Percentiles rank a stretch among this genome's conserved stretches.
phyloP scores from a whole-genome alignment of 1,140 invertebrate genomes.

The Drosophila prosaltans region DNA sequence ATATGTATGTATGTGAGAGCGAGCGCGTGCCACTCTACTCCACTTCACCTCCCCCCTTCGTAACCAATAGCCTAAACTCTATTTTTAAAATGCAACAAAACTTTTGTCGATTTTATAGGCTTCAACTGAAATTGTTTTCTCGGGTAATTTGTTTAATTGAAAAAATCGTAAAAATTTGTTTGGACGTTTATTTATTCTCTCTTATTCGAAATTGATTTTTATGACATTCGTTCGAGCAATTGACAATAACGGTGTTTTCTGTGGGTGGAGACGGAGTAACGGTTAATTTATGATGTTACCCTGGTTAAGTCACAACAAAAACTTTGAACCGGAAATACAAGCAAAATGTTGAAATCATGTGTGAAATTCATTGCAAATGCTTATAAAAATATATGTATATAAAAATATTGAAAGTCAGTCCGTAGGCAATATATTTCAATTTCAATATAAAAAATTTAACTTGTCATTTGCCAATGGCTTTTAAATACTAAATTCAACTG shows the following conservation, averaged over 20 bases:
- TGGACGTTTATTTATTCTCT: conserved; percentile 26
- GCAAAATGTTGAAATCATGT: not conserved
- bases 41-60: conserved; percentile 53
- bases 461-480: not conserved
- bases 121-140: conserved; percentile 50
- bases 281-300: conserved; percentile 63
- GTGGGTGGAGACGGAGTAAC: conserved; percentile 34
- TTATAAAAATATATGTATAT: not conserved
- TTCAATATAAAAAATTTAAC: conserved; percentile 1
- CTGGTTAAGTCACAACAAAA: conserved; percentile 41
- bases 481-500: not conserved
- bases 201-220: conserved; percentile 64
- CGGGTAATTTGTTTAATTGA: conserved; percentile 78
- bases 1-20: not conserved
- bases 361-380: conserved; percentile 16
- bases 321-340: conserved; percentile 9
- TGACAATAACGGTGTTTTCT: conserved; percentile 66
- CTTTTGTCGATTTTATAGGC: conserved; percentile 37
- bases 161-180: conserved; percentile 75
- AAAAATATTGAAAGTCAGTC: not conserved
- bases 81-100: conserved; percentile 51
- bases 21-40: conserved; percentile 61
- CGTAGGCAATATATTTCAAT: not conserved
- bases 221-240: conserved; percentile 59
- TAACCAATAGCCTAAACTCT: conserved; percentile 7